Conservation (phyloP, 2,113 vertebrate species). For the Mesocricetus auratus region DNA sequence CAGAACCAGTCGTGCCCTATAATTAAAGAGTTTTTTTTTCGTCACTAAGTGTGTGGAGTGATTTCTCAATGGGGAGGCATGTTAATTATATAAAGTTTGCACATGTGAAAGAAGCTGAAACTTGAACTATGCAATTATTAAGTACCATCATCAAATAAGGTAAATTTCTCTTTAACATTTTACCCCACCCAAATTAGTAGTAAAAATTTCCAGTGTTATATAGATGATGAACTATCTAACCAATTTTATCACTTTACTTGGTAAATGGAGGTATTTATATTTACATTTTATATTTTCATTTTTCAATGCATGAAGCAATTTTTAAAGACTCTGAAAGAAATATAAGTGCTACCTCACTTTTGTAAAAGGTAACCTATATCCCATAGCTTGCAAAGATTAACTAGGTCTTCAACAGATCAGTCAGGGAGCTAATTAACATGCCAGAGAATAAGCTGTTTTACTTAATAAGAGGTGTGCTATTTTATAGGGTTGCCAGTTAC, state of each 20-base stretch:
- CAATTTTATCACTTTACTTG: conserved; percentile 48
- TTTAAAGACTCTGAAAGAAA: conserved; percentile 44
- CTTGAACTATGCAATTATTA: conserved; percentile 21
- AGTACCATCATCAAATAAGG: background rate
- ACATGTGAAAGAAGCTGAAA: conserved; percentile 38
- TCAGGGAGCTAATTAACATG: background rate
- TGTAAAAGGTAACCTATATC: conserved; percentile 19
- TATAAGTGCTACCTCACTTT: background rate
- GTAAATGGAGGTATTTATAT: conserved; percentile 39
- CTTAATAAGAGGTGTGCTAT: background rate
- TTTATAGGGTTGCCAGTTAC: background rate
- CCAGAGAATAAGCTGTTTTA: conserved; percentile 11
- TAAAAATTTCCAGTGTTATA: conserved; percentile 37
- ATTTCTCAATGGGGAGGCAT: background rate
- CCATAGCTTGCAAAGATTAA: background rate
- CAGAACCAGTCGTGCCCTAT: background rate
- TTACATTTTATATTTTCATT: background rate
- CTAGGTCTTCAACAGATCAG: conserved; percentile 15
- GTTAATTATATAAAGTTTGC: background rate
- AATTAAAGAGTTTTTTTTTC: background rate
- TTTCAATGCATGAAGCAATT: conserved; percentile 36
- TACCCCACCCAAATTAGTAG: background rate
- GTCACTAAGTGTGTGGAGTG: background rate
- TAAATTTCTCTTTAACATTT: background rate
- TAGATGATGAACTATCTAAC: conserved; percentile 8